phyloP scores from a whole-genome alignment of 2,797 vertebrate species.

The Arrhamphus sclerolepis region DNA sequence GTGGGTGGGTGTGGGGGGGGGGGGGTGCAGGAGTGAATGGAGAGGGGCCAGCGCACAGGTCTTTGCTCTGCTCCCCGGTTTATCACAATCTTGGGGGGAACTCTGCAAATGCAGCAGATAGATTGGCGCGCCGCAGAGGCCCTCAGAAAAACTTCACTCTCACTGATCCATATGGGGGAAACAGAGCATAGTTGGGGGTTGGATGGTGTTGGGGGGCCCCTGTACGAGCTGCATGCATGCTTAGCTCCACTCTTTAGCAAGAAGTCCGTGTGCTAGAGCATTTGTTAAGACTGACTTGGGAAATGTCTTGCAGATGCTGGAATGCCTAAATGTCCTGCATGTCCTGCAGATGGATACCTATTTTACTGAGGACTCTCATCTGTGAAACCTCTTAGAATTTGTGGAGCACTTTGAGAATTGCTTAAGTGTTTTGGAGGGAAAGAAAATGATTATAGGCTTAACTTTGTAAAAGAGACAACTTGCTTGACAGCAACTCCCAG shows the following conservation, averaged over 20 bases:
- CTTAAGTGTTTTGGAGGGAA: neutral
- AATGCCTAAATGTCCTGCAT: constrained; percentile 55
- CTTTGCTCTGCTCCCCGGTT: constrained; percentile 90
- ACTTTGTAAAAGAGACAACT: constrained; percentile 33
- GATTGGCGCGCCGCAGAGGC: constrained; percentile 87
- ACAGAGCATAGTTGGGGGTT: constrained; percentile 12
- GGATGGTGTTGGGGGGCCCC: constrained; percentile 82
- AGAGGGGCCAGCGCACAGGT: constrained; percentile 56
- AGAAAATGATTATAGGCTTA: neutral
- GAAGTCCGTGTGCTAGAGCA: constrained; percentile 79
- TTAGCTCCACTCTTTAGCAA: constrained; percentile 86
- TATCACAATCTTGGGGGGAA: constrained; percentile 86
- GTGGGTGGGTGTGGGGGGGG: constrained; percentile 26
- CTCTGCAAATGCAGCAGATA: constrained; percentile 90
- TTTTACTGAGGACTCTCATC: constrained; percentile 7
- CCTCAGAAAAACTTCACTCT: constrained; percentile 88
- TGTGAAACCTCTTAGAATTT: constrained; percentile 8
- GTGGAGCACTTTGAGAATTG: no score
- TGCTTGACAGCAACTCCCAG: constrained; percentile 22
- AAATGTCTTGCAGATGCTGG: constrained; percentile 88
- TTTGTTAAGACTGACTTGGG: constrained; percentile 84
- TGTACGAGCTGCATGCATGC: constrained; percentile 74
- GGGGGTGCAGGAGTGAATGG: constrained; percentile 49
- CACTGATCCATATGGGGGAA: constrained; percentile 82
- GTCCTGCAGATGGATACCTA: constrained; percentile 4